A percentile compares a stretch with the other conserved stretches of the same genome.
Conservation (phyloP, 2,113 vertebrate species). For the Callorhinus ursinus region DNA sequence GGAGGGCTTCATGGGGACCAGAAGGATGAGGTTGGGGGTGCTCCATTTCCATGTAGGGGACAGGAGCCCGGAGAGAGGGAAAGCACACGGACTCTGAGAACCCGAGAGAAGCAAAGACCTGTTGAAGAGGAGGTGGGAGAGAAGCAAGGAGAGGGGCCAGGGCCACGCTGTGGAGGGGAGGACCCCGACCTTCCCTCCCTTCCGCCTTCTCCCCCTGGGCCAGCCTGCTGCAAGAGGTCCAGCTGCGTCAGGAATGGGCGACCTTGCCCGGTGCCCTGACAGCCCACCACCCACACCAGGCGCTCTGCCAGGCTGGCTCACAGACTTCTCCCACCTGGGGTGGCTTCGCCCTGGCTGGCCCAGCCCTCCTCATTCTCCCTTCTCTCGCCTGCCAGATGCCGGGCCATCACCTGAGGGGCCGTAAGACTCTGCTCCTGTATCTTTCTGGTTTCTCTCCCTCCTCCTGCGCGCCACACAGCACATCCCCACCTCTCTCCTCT, state of each 20-base stretch:
- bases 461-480: not conserved
- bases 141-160: not conserved
- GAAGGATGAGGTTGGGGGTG: not conserved
- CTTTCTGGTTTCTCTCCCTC: not conserved
- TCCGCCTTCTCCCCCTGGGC: not conserved
- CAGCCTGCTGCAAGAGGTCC: not conserved
- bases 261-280: not conserved
- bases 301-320: not conserved
- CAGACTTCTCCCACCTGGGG: rapidly evolving
- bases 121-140: not conserved
- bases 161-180: rapidly evolving
- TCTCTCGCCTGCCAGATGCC: rapidly evolving
- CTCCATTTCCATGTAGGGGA: not conserved
- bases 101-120: not conserved
- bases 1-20: not conserved
- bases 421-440: not conserved
- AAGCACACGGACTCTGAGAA: not conserved
- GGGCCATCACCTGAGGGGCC: not conserved
- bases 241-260: rapidly evolving
- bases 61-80: not conserved
- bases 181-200: not conserved
- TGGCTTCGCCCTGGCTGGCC: too few species aligned
- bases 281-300: not conserved
- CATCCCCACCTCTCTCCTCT: not conserved
- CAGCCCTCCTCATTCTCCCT: not conserved